phyloP scores from a whole-genome alignment of 2,888 invertebrate genomes.

The Allolobophora icterica region DNA sequence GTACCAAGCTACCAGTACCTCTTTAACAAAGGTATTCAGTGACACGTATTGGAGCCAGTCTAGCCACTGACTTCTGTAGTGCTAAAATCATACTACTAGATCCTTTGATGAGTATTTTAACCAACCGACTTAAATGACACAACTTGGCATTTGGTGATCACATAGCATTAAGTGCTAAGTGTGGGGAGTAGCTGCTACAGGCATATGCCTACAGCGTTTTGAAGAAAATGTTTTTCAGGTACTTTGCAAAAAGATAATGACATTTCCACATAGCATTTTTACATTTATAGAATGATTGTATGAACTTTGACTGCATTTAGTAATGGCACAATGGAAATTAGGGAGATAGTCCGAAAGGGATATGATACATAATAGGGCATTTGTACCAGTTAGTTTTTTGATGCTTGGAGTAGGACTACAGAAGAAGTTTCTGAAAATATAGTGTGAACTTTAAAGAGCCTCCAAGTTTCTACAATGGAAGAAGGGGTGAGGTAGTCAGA shows the following conservation, averaged over 20 bases:
- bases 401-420: not conserved
- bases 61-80: not conserved
- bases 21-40: conserved; percentile 42
- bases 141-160: not conserved
- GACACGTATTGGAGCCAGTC: not conserved
- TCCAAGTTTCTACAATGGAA: not conserved
- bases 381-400: not conserved
- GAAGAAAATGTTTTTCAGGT: no score
- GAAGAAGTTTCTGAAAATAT: not conserved
- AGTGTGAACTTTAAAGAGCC: not conserved
- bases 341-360: not conserved
- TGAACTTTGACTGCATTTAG: not conserved
- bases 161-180: not conserved
- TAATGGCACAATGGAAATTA: not conserved
- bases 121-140: not conserved
- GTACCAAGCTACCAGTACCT: conserved; percentile 86
- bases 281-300: not conserved
- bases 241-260: no score
- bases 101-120: not conserved
- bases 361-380: not conserved
- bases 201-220: not conserved
- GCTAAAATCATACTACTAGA: not conserved
- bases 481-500: no score
- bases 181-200: not conserved
- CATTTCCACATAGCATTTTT: not conserved